Base-by-base conservation (phyloP, 2,888 invertebrate species). In the Apocheima hispidaria region DNA sequence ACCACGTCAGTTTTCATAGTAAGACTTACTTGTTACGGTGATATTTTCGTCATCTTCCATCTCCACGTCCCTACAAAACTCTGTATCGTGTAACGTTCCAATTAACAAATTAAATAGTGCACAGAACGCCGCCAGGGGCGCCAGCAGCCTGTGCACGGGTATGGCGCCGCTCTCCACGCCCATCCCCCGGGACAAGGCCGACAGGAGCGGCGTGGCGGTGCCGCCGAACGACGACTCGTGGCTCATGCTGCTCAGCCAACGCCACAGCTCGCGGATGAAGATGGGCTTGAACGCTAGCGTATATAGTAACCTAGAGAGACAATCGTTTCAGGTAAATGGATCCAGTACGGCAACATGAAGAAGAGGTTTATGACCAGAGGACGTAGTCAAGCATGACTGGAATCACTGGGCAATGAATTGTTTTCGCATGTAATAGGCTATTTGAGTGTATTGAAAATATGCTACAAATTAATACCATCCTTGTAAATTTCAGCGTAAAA, bases 21-120 rank as follows among this genome's bases (percentile, higher is more conserved):
- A 18, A 2, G 28, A 84, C 85, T 87, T 57, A 88, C 89, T 20
- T 20, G 38, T 28, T 12, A 40, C n/a, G 67, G 51, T 79, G 67
- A 88, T 78, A 40, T 81, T 83, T 20, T 88, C 88, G 28, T 84
- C 84, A 6, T 93, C 93, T 49, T 95, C 95, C 0, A 72, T 66
- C 35, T 95, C 96, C 0, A 73, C 68, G 33, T 88, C 87, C 7
- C 84, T 75, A 59, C 88, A 90, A 84, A 98, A 97, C 86, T 98
- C 98, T 0, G 96, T 95, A 80, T 98, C 98, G 74, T 98, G 97
- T 26, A 98, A 84, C 0, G 98, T 97, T 0, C 96, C 95, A 49
- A 98, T 94, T 3, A 97, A 91, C 36, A 97, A 93, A 41, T 96
- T 96, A 81, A 97, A 97, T 0, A 98, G 88, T 1, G 97, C 95